Percentiles rank a stretch among this genome's conserved stretches.
These are phyloP conservation scores for Diacarnus erythraeanus DNA, from an alignment of 37 sponge, comb jelly and placozoan genomes.

Conservation along the genomic window DNA sequence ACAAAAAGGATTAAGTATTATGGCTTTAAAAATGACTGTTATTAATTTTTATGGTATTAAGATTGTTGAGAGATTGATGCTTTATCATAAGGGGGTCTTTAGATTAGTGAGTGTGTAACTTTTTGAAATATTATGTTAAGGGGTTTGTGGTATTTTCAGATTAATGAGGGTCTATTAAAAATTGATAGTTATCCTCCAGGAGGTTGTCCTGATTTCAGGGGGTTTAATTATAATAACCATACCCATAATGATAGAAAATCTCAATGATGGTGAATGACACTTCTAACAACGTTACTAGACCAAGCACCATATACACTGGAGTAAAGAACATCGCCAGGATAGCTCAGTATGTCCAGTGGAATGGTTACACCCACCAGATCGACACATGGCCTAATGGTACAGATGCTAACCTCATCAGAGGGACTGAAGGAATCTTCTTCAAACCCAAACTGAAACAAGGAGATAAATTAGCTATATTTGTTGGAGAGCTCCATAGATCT, in stretches of 20 bases:
- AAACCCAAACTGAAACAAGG: conserved; percentile 53
- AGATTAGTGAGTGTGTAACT: too few relatives aligned
- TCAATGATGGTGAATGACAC: conserved; percentile 48
- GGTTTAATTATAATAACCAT: too few relatives aligned
- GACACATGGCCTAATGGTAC: conserved; percentile 41
- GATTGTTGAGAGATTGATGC: too few relatives aligned
- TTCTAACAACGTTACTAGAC: conserved; percentile 36
- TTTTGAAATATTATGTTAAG: too few relatives aligned
- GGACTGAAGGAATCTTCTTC: conserved; percentile 87
- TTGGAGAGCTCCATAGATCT: conserved; percentile 70
- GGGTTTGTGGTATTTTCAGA: too few relatives aligned
- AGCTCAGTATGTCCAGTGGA: conserved; percentile 73
- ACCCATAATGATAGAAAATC: background rate
- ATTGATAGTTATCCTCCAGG: too few relatives aligned
- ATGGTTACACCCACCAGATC: conserved; percentile 26
- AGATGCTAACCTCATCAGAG: conserved; percentile 63
- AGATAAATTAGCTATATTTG: conserved; percentile 55
- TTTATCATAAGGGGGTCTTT: too few relatives aligned
- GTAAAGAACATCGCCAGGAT: conserved; percentile 32
- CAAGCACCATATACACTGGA: conserved; percentile 69
- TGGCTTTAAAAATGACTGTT: too few relatives aligned
- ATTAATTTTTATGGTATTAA: too few relatives aligned
- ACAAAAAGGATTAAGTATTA: too few relatives aligned
- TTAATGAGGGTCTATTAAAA: too few relatives aligned
- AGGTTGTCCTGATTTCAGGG: too few relatives aligned